A percentile compares a stretch with the other conserved stretches of the same genome.
Conservation (phyloP, 2,888 invertebrate species). For the Cerastoderma edule region DNA sequence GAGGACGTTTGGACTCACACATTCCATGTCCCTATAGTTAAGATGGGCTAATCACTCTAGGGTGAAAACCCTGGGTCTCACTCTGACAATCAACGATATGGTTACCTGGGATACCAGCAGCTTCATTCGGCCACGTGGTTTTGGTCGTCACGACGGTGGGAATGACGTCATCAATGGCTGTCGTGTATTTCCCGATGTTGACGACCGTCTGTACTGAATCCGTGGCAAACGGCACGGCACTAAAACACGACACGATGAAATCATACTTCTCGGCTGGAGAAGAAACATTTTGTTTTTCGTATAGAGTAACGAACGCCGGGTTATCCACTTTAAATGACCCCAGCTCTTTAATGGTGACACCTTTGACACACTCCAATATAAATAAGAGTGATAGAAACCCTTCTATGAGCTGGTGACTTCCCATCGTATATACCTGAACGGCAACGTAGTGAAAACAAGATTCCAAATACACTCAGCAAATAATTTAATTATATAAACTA, state of each 20-base stretch:
- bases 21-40: too few species aligned
- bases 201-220: conserved; percentile 32
- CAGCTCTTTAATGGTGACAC: conserved; percentile 1
- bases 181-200: conserved; percentile 30
- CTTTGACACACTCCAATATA: too few species aligned
- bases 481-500: too few species aligned
- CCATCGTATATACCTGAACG: too few species aligned
- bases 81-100: too few species aligned
- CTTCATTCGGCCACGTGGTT: conserved; percentile 44
- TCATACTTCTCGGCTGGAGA: conserved; percentile 22
- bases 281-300: conserved; percentile 18
- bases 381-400: too few species aligned
- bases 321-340: conserved; percentile 41
- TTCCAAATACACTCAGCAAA: too few species aligned
- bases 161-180: conserved; percentile 8
- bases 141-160: conserved; percentile 30
- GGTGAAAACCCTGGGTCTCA: too few species aligned
- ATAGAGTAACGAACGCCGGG: conserved; percentile 33
- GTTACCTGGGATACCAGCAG: conserved; percentile 34
- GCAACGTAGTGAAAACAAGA: too few species aligned
- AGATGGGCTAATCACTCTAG: too few species aligned
- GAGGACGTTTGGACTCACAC: too few species aligned
- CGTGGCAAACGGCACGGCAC: conserved; percentile 28
- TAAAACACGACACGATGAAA: conserved; percentile 32
- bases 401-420: too few species aligned